These are phyloP conservation scores for Scelioninae gen. 2 DNA, from an alignment of 2,888 invertebrate genomes.

Conservation along the genomic window DNA sequence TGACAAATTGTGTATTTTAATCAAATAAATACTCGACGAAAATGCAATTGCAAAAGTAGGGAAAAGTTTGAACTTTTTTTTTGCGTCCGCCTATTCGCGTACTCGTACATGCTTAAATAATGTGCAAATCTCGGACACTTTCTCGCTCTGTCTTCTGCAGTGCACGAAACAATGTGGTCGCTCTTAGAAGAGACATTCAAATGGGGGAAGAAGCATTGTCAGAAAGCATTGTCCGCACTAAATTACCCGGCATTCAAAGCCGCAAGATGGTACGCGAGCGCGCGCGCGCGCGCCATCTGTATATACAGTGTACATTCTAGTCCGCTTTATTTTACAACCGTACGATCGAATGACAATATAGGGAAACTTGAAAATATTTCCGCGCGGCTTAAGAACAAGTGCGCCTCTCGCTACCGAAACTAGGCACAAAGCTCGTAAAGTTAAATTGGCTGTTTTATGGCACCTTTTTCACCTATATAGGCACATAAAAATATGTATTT, in stretches of 20 bases:
- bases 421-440: conserved; percentile 31
- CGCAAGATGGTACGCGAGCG: conserved; percentile 31
- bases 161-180: conserved; percentile 56
- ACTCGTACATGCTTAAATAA: conserved; percentile 27
- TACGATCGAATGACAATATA: conserved; percentile 36
- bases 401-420: conserved; percentile 22
- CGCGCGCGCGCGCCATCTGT: not conserved
- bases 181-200: conserved; percentile 47
- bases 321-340: conserved; percentile 26
- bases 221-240: conserved; percentile 59
- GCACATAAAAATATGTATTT: conserved; percentile 42
- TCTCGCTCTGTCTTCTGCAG: conserved; percentile 37
- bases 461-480: conserved; percentile 22
- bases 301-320: conserved; percentile 26
- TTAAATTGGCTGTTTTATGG: conserved; percentile 45
- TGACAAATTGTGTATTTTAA: too few species aligned
- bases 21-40: too few species aligned
- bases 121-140: conserved; percentile 29
- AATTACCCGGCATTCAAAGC: conserved; percentile 62
- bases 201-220: conserved; percentile 42
- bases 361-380: conserved; percentile 38
- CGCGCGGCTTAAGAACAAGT: conserved; percentile 33
- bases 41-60: too few species aligned
- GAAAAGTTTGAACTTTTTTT: too few species aligned
- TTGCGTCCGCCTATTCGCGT: too few species aligned